Base-by-base conservation (phyloP, 2,113 vertebrate species). In the Morphnarchus princeps region DNA sequence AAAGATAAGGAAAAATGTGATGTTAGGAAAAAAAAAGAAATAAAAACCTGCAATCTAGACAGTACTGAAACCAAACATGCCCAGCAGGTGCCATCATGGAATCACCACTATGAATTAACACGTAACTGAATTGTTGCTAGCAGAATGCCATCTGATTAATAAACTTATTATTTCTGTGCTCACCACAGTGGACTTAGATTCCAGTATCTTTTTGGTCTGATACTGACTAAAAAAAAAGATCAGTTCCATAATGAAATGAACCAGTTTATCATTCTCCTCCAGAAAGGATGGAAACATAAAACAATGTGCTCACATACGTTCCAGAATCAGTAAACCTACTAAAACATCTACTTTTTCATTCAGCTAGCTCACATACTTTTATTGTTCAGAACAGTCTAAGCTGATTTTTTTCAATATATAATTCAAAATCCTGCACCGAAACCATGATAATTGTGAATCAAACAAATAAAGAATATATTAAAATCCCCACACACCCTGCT, bases 261-360 rank as follows among this genome's bases (percentile, higher is more conserved):
- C 26, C n/a, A 55, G 47, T 45, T 50, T 17, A 54, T 19, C 13
- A 16, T 65, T 80, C 52, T 76, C 24, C 40, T 76, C 43, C 24
- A 50, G 45, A 76, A 54, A 61, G 20, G 16, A n/a, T 4, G 22
- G 31, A 74, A 74, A 40, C n/a, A 36, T 11, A 43, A 43, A 26
- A 1, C 67, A 59, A 18, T 11, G 31, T 32, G 38, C n/a, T 61
- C 5, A 0, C 1, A 0, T 32, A 28, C 17, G 7, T 34, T 81
- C 34, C 65, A 73, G 22, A 85, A 67, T 16, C 29, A n/a, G 42
- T 47, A 57, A 50, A 58, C 5, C 28, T 67, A 63, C 63, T 74
- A 43, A 38, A 79, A 63, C 4, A 47, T 14, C 38, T 65, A 42
- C 31, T 28, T 58, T 45, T 63, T 38, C 57, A 38, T 38, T 28